These are phyloP conservation scores for Sciurus niger DNA, from an alignment of 2,113 vertebrate genomes.

Conservation along the genomic window DNA sequence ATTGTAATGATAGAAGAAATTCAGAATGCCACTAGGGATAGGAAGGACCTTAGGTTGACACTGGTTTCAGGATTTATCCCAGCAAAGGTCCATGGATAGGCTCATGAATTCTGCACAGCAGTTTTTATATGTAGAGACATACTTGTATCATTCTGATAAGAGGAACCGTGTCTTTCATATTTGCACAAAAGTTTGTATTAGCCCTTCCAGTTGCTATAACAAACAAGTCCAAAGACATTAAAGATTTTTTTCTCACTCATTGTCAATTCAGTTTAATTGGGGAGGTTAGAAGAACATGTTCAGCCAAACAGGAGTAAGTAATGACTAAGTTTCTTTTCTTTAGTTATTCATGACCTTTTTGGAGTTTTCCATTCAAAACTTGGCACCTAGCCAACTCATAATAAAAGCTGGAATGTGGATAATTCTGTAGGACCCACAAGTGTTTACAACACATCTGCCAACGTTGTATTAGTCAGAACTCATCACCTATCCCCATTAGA, in stretches of 20 bases:
- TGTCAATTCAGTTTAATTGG: background rate
- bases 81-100: background rate
- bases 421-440: background rate
- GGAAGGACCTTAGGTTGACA: background rate
- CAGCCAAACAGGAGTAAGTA: background rate
- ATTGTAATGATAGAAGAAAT: background rate
- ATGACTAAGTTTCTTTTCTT: background rate
- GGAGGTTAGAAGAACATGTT: background rate
- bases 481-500: background rate
- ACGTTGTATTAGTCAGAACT: background rate
- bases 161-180: background rate
- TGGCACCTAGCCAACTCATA: background rate
- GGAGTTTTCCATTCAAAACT: background rate
- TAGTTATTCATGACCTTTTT: background rate
- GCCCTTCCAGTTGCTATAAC: background rate
- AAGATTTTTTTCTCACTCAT: slow-evolving; percentile 13
- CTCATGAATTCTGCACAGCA: background rate
- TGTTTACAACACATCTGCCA: background rate
- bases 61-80: background rate
- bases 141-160: background rate
- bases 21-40: background rate
- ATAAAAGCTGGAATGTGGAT: background rate
- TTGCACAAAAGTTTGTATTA: background rate
- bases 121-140: background rate
- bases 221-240: slow-evolving; percentile 1